These are phyloP conservation scores for Oriolus oriolus DNA, from an alignment of 2,113 vertebrate genomes.

Conservation along the genomic window DNA sequence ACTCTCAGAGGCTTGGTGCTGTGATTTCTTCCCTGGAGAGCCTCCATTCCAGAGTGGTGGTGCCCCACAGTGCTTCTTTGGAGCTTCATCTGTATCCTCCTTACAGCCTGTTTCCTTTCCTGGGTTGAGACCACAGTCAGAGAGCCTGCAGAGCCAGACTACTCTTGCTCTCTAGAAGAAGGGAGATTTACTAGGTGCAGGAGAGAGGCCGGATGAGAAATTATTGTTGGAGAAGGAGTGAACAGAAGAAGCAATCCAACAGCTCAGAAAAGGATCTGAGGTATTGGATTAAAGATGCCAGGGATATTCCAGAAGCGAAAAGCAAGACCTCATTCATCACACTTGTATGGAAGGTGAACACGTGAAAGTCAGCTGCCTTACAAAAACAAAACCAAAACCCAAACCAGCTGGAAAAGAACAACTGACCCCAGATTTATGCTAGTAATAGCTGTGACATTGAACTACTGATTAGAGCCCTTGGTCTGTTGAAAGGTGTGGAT, in stretches of 20 bases:
- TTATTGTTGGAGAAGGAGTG: not conserved
- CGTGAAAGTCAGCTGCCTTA: not conserved
- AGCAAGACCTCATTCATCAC: not conserved
- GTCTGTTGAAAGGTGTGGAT: not conserved
- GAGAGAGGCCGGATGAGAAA: not conserved
- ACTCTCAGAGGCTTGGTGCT: not conserved
- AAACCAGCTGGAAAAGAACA: not conserved
- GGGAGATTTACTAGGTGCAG: not conserved
- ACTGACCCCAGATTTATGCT: not conserved
- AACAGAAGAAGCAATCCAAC: not conserved
- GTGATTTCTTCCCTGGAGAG: not conserved
- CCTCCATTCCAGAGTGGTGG: not conserved
- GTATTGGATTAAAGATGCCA: not conserved
- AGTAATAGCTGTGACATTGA: not conserved
- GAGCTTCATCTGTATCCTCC: not conserved
- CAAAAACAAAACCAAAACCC: not conserved
- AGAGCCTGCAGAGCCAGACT: not conserved
- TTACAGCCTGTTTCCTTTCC: not conserved
- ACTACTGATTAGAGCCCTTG: not conserved
- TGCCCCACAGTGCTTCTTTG: not conserved
- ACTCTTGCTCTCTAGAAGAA: not conserved
- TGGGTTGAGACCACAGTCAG: not conserved
- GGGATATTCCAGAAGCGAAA: not conserved
- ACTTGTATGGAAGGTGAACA: not conserved
- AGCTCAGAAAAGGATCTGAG: not conserved